Conservation (phyloP, 2,113 vertebrate genomes). For the Cebus imitator region DNA sequence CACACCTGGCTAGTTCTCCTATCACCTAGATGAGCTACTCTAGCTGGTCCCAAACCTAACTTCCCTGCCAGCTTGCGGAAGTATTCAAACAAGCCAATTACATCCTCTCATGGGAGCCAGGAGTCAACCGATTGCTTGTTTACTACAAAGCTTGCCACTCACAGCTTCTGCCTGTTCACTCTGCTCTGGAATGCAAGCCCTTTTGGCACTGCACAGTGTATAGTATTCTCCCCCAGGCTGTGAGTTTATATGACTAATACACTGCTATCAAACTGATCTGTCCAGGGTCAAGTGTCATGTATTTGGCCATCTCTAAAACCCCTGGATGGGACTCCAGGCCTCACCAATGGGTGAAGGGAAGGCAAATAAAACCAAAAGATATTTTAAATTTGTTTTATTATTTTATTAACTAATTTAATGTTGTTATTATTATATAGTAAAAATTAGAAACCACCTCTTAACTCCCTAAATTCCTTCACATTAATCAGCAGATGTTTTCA, state of each 20-base stretch:
- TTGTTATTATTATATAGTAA: background rate
- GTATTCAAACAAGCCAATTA: background rate
- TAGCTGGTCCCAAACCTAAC: background rate
- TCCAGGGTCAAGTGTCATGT: background rate
- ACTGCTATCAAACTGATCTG: background rate
- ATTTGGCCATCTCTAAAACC: background rate
- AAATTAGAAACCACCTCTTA: background rate
- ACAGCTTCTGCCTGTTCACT: too few species aligned
- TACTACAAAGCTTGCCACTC: fast-evolving
- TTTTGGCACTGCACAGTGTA: background rate
- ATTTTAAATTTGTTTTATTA: background rate
- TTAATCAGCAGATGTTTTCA: background rate
- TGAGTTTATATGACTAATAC: background rate
- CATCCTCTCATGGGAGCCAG: background rate
- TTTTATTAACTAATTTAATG: background rate
- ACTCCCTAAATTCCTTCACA: background rate
- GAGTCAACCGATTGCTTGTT: background rate
- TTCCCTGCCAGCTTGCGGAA: background rate
- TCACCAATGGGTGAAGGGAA: background rate
- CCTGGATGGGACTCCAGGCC: too few species aligned
- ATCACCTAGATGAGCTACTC: fast-evolving
- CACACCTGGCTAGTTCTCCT: fast-evolving
- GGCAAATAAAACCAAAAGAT: background rate
- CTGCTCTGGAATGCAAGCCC: background rate
- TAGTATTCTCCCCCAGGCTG: background rate